Evolutionary conservation across 2,797 vertebrate species (phyloP).

Genomic region (Gambelia wislizenii): DNA sequence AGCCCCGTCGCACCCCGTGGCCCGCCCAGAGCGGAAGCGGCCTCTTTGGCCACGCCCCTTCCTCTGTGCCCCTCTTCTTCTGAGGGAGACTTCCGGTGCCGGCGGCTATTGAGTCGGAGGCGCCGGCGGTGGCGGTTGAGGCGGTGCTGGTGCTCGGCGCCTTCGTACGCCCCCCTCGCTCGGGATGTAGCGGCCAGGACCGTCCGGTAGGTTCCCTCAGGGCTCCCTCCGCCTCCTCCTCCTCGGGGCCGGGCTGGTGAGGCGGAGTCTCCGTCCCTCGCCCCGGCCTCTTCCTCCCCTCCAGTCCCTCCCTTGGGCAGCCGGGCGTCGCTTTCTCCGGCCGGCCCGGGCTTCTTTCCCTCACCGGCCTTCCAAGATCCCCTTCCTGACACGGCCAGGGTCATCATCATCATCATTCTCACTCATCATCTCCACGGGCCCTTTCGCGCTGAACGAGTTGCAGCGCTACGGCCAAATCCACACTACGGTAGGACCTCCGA

Average conservation of each 20-base stretch:
- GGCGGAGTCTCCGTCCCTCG: too few relatives aligned
- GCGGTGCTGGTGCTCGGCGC: background rate
- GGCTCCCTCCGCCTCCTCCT: too few relatives aligned
- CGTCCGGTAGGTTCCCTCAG: background rate
- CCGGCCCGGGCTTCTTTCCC: background rate
- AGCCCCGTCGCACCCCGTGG: background rate
- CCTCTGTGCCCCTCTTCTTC: background rate
- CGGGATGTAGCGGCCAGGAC: background rate
- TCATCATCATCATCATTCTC: too few relatives aligned
- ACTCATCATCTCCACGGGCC: background rate
- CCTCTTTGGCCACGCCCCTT: fast-evolving
- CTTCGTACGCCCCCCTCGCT: background rate
- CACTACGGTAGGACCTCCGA: too few relatives aligned
- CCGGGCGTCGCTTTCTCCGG: background rate
- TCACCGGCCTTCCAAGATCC: too few relatives aligned
- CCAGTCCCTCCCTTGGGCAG: too few relatives aligned
- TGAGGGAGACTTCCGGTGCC: background rate
- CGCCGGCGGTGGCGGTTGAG: background rate
- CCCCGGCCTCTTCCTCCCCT: too few relatives aligned
- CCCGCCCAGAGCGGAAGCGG: background rate
- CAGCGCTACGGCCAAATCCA: too few relatives aligned
- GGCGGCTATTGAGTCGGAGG: background rate
- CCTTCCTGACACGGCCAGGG: background rate
- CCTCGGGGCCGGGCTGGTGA: background rate
- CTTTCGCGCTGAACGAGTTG: background rate